Evolutionary conservation across 2,797 vertebrate species (phyloP), one percentile per base, ranked within the genome.

Genomic region (Hemitrygon akajei): DNA sequence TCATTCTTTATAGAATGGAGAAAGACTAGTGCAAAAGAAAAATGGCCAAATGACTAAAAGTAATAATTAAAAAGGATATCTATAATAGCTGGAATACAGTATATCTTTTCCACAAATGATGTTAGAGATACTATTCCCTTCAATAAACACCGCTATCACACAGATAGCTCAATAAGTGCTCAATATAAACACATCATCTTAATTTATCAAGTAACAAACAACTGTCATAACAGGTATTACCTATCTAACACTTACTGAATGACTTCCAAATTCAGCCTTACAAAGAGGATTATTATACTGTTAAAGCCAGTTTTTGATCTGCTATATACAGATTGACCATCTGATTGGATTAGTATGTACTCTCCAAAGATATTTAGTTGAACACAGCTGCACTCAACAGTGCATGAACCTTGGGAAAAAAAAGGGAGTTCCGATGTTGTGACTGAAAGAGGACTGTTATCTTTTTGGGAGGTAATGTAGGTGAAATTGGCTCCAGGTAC

Each of bases 231-330:
- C 81, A 30, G 27, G 81, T 84, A 58, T 58, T 58, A 84, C 40
- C 81, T 84, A 9, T 58, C 47, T 58, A 12, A 10, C 30, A 84
- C 22, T 27, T 84, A 5, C 12, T 56, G 40, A 47, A 82, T 25
- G 40, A 22, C 37, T 84, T 84, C 81, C 81, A 84, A 58, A 84
- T 9, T 84, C 22, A 84, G 9, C 25, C 47, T 58, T 58, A 84
- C 58, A 56, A 82, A 84, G 81, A 84, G 81, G 47, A 56, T 84
- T 84, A 84, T 30, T 84, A 12, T 84, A 12, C 81, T 84, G 47
- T 73, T 73, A 73, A 73, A 20, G 71, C 30, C 81, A 56, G 81
- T 40, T 56, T 84, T 84, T 84, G 81, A 58, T 47, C 80, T 84
- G 47, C 25, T 56, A 7, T 37, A 40, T 10, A 93, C 63, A 37